These are phyloP conservation scores for Noturus placidus DNA, from an alignment of 2,113 vertebrate species.

Conservation along the genomic window DNA sequence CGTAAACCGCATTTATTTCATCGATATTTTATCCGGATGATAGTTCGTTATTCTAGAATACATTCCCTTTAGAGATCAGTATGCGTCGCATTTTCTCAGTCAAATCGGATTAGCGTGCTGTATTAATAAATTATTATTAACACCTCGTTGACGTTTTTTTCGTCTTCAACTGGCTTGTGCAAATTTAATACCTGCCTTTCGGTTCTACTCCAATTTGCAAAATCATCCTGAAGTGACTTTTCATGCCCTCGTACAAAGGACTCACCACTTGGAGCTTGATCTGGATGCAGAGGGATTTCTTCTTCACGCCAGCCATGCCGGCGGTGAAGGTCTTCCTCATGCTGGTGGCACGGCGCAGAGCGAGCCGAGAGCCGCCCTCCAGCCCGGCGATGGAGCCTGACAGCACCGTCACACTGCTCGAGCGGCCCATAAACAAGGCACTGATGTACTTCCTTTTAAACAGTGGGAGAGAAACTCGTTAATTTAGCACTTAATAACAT, in stretches of 20 bases:
- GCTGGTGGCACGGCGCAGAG: constrained; percentile 86
- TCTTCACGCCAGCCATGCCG: constrained; percentile 88
- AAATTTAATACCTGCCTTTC: background rate
- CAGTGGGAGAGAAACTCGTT: background rate
- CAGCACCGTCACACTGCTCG: constrained; percentile 77
- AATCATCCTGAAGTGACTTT: background rate
- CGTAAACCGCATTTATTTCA: background rate
- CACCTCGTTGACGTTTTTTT: background rate
- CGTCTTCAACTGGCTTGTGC: background rate
- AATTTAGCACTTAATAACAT: background rate
- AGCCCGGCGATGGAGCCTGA: constrained; percentile 90
- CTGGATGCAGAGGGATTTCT: constrained; percentile 93
- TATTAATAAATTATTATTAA: background rate
- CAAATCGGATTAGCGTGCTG: background rate
- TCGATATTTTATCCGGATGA: background rate
- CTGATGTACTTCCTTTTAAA: constrained; percentile 87
- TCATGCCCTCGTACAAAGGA: background rate
- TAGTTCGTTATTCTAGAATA: background rate
- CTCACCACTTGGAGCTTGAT: constrained; percentile 98
- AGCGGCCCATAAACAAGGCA: constrained; percentile 82
- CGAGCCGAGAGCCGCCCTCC: constrained; percentile 90
- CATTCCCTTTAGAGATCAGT: background rate
- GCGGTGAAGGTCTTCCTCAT: constrained; percentile 96
- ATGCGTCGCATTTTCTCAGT: background rate
- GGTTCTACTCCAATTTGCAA: background rate